These are phyloP conservation scores for Apis laboriosa DNA, from an alignment of 1,140 invertebrate genomes.

Conservation along the genomic window DNA sequence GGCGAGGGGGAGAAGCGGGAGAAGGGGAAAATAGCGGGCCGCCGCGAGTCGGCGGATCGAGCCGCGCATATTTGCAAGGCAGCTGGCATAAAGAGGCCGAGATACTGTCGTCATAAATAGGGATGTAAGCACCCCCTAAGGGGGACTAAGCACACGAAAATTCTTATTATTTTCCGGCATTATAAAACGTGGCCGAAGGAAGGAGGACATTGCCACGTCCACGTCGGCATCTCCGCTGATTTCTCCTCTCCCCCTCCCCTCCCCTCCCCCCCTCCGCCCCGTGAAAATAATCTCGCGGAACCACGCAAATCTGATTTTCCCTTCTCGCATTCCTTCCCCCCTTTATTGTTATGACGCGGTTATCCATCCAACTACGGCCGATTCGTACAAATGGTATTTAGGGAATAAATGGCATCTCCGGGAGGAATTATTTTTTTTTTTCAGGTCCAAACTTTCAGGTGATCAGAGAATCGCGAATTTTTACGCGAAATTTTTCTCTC, in stretches of 20 bases:
- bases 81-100: slow-evolving; percentile 53
- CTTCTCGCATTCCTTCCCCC: background rate
- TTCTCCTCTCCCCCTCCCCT: slow-evolving; percentile 5
- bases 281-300: slow-evolving; percentile 48
- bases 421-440: no score
- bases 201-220: background rate
- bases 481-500: no score
- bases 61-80: slow-evolving; percentile 53
- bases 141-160: slow-evolving; percentile 52
- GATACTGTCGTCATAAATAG: slow-evolving; percentile 62
- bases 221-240: slow-evolving; percentile 32
- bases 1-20: background rate
- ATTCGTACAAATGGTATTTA: no score
- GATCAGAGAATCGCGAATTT: no score
- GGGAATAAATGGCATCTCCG: no score
- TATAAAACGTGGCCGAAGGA: slow-evolving; percentile 12
- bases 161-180: slow-evolving; percentile 61
- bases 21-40: slow-evolving; percentile 35
- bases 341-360: background rate
- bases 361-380: no score
- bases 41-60: slow-evolving; percentile 38
- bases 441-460: no score
- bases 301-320: slow-evolving; percentile 36
- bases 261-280: background rate
- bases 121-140: slow-evolving; percentile 36